These are phyloP conservation scores for Dicranocentrus wangi DNA, from an alignment of 2,888 invertebrate species.

Conservation along the genomic window DNA sequence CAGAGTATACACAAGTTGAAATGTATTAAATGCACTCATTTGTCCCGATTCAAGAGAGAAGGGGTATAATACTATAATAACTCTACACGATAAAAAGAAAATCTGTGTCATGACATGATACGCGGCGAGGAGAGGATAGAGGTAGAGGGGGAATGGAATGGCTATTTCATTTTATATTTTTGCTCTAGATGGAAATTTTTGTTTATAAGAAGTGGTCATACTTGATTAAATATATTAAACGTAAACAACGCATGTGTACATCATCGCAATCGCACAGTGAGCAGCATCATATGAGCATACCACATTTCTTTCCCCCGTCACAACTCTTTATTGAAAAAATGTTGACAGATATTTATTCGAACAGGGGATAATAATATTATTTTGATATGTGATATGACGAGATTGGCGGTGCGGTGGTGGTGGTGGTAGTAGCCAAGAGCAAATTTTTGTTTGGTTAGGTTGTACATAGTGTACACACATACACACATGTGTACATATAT, in stretches of 20 bases:
- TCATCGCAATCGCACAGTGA: neutral
- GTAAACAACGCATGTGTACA: constrained; percentile 16
- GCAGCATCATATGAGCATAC: neutral
- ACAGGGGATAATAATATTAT: neutral
- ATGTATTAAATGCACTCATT: constrained; percentile 21
- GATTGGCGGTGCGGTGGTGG: constrained; percentile 3
- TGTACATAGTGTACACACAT: constrained; percentile 8
- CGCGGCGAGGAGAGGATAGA: neutral
- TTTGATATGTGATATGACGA: constrained; percentile 13
- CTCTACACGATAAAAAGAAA: constrained; percentile 2
- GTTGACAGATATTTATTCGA: constrained; percentile 13
- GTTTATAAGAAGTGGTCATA: constrained; percentile 38
- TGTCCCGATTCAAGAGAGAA: no score
- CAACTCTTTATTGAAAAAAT: constrained; percentile 31
- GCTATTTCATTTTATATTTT: no score
- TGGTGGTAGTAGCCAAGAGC: constrained; percentile 43
- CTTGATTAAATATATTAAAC: constrained; percentile 53
- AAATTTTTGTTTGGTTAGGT: constrained; percentile 44
- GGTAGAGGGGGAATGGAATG: constrained; percentile 13
- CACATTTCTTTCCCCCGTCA: constrained; percentile 7
- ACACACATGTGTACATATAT: constrained; percentile 10
- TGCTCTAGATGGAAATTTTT: no score
- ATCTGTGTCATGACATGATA: neutral
- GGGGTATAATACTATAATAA: neutral
- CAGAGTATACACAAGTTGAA: constrained; percentile 29